Base-by-base conservation (phyloP, 2,113 vertebrate species). In the Chloroceryle aenea region DNA sequence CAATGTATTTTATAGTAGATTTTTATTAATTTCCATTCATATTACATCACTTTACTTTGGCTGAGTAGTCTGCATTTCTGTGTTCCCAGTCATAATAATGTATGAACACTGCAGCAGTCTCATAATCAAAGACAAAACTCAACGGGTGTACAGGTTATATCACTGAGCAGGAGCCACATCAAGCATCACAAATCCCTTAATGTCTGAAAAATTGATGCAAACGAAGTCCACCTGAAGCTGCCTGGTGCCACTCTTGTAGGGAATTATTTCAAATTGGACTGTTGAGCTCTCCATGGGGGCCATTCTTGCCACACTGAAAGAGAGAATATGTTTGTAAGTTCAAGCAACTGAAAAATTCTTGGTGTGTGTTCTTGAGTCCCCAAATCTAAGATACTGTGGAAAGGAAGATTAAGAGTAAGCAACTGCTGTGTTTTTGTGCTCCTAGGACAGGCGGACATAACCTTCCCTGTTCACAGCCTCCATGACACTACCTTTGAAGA, bases 181-280 rank as follows among this genome's bases (percentile, higher is more conserved):
- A 59, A 97, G 61, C 82, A 67, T 97, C 66, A 94, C 81, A 91
- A 94, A 97, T 68, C 92, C 93, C 81, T 97, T 97, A 42, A 97
- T 91, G n/a, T 93, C 81, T 94, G 96, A 91, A 79, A 96, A 96
- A 61, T 14, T 50, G 19, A 20, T 56, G 92, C 96, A 98, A 91
- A 97, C 59, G 23, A 98, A 92, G 83, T 98, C 96, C 68, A 98
- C 98, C 93, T 98, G 98, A 23, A 98, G 97, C 84, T 98, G 98
- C 92, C 93, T 96, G 26, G 55, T 93, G 74, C 98, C 98, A 4
- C 96, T 97, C 85, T 95, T 98, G 87, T 96, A 98, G 19, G 98
- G 98, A 77, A 93, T 95, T 52, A 98, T 85, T 72, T 92, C 96
- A 90, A 98, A 98, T 12, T 95, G 90, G 61, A 98, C 88, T 8